Evolutionary conservation across 2,113 vertebrate genomes (phyloP).

Genomic region (Ophiodon elongatus): DNA sequence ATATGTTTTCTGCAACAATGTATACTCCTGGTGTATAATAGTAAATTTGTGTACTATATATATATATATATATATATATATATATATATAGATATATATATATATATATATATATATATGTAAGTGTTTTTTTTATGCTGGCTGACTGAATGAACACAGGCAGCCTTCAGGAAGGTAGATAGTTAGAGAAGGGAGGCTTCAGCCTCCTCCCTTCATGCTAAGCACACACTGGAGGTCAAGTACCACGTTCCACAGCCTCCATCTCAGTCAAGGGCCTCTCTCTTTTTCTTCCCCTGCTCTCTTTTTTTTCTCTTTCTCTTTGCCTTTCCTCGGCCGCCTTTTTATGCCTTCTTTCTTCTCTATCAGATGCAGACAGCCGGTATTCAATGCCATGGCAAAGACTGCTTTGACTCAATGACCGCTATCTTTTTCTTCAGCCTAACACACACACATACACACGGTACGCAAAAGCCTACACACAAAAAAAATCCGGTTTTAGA

Average conservation of each 20-base stretch:
- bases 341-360: constrained; percentile 55
- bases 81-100: no score
- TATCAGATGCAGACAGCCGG: constrained; percentile 64
- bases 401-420: constrained; percentile 8
- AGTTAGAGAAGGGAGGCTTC: constrained; percentile 42
- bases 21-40: neutral
- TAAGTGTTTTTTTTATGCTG: neutral
- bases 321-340: constrained; percentile 29
- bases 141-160: constrained; percentile 10
- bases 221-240: constrained; percentile 76
- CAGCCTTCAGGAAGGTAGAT: constrained; percentile 17
- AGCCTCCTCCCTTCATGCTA: constrained; percentile 56
- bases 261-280: constrained; percentile 59
- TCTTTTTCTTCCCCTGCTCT: constrained; percentile 29
- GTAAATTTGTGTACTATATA: neutral
- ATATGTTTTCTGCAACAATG: neutral
- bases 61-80: no score
- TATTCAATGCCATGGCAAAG: constrained; percentile 22
- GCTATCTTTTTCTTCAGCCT: neutral
- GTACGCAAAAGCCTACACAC: neutral
- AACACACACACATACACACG: constrained; percentile 9
- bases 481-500: constrained; percentile 1
- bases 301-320: constrained; percentile 1
- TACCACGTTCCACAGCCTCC: constrained; percentile 53
- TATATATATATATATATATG: neutral